Evolutionary conservation across 92 coral and sea anemone species (phyloP), one percentile per base, ranked within the genome.

Genomic region (Palythoa grandis): DNA sequence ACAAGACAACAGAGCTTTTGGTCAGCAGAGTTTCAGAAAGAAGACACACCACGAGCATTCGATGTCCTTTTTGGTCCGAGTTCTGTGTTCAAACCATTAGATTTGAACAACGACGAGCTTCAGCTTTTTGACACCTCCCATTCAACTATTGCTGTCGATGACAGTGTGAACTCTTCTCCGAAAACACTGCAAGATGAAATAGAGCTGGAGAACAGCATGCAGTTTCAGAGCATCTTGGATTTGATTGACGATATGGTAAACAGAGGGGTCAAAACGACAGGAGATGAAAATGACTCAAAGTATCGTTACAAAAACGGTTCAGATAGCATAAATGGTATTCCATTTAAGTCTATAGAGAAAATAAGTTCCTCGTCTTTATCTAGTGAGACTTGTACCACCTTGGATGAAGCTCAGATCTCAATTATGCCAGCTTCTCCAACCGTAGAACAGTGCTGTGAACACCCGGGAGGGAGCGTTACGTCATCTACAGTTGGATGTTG

Each of bases 201-300:
- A 57, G 61, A 60, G 72, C 82, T 80, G 10, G 94, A 91, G 25
- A 70, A 74, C 50, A 89, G 94, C 84, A 80, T 87, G 38, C 94
- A 92, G 78, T 91, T 94, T 68, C 98, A 94, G 85, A 92, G 92
- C 78, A 94, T 94, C 20, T 91, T 94, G 58, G 98, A 94, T 25
- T 89, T 94, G 50, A 94, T 94, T 7, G 98, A 94, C 48, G 88
- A 89, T 48, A 92, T 90, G 98, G 93, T 95, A 0, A 93, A 90
- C 19, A 88, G 84, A 43, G 86, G 82, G 15, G 74, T 86, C 20
- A 86, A 72, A 73, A 54, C 78, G 48, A 56, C 74, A 9, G 66
- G 58, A 7, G 77, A 67, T 12, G 91, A 83, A 17, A 48, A 43
- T 5, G 40, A 24, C 19, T 52, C 75, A 52, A 29, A 72, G 24